Evolutionary conservation across 2,797 vertebrate species (phyloP), one percentile per base, ranked within the genome.

Genomic region (Carcharodon carcharias): DNA sequence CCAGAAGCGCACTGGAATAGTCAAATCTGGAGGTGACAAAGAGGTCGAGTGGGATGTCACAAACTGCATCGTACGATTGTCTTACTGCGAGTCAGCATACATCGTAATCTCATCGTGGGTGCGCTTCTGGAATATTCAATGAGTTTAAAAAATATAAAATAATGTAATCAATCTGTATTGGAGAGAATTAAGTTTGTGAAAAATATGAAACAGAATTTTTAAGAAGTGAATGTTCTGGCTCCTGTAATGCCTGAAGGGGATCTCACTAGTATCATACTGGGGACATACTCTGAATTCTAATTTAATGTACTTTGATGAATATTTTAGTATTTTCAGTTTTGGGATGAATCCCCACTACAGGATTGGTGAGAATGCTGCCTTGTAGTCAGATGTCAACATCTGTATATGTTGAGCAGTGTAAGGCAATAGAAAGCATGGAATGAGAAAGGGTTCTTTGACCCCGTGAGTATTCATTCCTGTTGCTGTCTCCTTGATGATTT

Each of bases 171-270:
- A 93, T 93, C 61, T 93, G 91, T 67, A 93, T 67, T 93, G 91
- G 63, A 45, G 91, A 23, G 63, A 93, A 67, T 67, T 65, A 54
- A 67, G 63, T 93, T 93, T 93, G 63, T 45, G 91, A 67, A 93
- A 92, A 67, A 93, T 67, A 93, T 93, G 91, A 93, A 93, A 93
- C 61, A 93, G 91, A 93, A 93, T 93, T 93, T 93, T 93, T 67
- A 28, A 93, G 26, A 93, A 93, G 91, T 67, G n/a, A 67, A 93
- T 61, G 88, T n/a, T 93, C 91, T 67, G 91, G 67, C 63, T 93
- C 91, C 63, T 93, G 91, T 67, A 93, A 93, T 40, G 91, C 91
- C 91, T 93, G 63, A 65, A 93, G 91, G 91, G 91, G 8, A 65
- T 93, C 61, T 93, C 61, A 93, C 91, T 92, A 18, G n/a, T 93